Conservation (phyloP, 2,888 invertebrate genomes). For the Hetaerina titia region DNA sequence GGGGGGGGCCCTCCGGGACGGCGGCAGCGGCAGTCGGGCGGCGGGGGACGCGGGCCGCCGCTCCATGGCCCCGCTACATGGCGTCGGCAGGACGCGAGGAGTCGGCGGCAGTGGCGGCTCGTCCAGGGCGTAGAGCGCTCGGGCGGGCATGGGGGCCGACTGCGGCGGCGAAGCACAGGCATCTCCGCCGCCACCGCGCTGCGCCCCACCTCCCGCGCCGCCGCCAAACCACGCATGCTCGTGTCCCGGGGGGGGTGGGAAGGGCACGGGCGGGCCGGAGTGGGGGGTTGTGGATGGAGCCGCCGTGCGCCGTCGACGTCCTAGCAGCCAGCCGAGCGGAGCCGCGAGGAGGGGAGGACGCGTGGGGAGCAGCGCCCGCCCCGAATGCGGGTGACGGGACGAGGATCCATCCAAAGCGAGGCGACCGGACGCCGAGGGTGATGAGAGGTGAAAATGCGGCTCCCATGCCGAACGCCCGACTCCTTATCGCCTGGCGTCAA, state of each 20-base stretch:
- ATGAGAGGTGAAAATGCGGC: not conserved
- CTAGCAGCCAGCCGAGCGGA: not conserved
- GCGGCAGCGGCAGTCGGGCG: not conserved
- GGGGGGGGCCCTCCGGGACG: constrained; percentile 42
- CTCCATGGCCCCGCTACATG: constrained; percentile 61
- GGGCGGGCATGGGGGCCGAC: constrained; percentile 44
- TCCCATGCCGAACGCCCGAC: not conserved
- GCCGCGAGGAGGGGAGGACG: not conserved
- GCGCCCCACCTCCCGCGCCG: not conserved
- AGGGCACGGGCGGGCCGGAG: not conserved
- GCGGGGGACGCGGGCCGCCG: constrained; percentile 53
- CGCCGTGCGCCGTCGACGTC: no score
- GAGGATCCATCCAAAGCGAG: not conserved
- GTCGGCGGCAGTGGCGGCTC: not conserved
- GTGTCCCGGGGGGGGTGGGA: constrained; percentile 14
- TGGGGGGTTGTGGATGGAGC: not conserved
- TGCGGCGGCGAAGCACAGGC: not conserved
- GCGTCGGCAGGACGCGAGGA: not conserved
- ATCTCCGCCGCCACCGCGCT: not conserved
- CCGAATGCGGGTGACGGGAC: not conserved
- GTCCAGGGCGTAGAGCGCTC: constrained; percentile 44
- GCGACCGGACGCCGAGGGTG: not conserved
- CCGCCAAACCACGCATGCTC: constrained; percentile 17
- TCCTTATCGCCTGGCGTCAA: no score
- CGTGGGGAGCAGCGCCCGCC: not conserved